Evolutionary conservation across 2,113 vertebrate species (phyloP).

Genomic region (Brachirus orientalis): DNA sequence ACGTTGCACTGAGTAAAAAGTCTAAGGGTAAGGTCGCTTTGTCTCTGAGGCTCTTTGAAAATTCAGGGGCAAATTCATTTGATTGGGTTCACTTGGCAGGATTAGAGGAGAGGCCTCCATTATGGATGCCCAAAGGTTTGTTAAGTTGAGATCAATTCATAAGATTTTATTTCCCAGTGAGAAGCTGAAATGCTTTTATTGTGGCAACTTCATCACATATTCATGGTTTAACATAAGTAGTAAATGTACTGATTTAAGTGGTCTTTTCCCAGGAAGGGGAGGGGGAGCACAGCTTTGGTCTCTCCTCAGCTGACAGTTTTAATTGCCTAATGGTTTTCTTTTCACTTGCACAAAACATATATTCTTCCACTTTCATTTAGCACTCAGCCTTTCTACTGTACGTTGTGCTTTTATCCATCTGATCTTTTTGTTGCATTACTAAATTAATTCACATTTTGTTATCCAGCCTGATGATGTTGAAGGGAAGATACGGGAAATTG

Average conservation of each 20-base stretch:
- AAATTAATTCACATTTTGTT: constrained; percentile 13
- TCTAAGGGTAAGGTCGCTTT: constrained; percentile 89
- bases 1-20: constrained; percentile 98
- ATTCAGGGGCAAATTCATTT: constrained; percentile 97
- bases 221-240: constrained; percentile 99
- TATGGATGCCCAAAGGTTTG: constrained; percentile 95
- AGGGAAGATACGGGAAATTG: constrained; percentile 92
- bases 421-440: neutral
- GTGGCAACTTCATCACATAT: constrained; percentile 99
- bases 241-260: constrained; percentile 99
- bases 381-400: neutral
- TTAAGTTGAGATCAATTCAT: constrained; percentile 99
- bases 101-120: constrained; percentile 93
- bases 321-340: constrained; percentile 89
- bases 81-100: constrained; percentile 98
- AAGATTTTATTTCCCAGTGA: constrained; percentile 99
- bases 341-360: constrained; percentile 73
- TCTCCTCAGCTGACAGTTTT: constrained; percentile 98
- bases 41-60: constrained; percentile 89
- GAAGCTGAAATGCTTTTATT: constrained; percentile 97
- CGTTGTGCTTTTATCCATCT: neutral
- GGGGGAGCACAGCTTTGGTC: constrained; percentile 70
- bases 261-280: constrained; percentile 83
- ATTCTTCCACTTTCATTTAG: constrained; percentile 60
- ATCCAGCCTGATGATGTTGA: constrained; percentile 92